Evolutionary conservation across 2,888 invertebrate species (phyloP).

Genomic region (Hydroisotoma schaefferi): DNA sequence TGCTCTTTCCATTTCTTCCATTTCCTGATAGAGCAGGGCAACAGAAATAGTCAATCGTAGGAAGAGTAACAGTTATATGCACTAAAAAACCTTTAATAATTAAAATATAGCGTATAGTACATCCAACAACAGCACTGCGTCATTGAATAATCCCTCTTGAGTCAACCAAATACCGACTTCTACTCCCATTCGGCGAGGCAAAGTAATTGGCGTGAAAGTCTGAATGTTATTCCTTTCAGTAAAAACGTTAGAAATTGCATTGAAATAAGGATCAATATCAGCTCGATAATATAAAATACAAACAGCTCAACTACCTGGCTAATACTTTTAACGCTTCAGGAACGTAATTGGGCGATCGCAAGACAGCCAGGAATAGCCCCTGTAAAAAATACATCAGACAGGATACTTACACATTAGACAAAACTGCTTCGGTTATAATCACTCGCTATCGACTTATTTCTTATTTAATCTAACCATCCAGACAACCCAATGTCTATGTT

Average conservation of each 20-base stretch:
- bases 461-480: no score
- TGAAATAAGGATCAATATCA: neutral
- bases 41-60: neutral
- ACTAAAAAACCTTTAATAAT: neutral
- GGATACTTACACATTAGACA: no score
- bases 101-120: constrained; percentile 6
- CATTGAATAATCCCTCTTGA: constrained; percentile 33
- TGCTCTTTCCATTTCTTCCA: neutral
- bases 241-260: neutral
- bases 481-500: no score
- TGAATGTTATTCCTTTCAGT: neutral
- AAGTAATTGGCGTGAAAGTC: neutral
- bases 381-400: no score
- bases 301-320: constrained; percentile 14
- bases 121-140: constrained; percentile 16
- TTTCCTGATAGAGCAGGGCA: constrained; percentile 4
- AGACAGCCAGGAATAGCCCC: constrained; percentile 25
- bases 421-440: no score
- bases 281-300: neutral
- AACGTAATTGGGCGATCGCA: constrained; percentile 23
- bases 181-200: constrained; percentile 20
- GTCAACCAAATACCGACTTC: constrained; percentile 36
- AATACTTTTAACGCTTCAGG: constrained; percentile 12
- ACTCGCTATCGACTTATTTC: no score
- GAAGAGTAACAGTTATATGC: neutral